Percentiles rank a stretch among this genome's conserved stretches.
phyloP scores from a whole-genome alignment of 2,888 invertebrate genomes.

The Chrysolina oricalcia region DNA sequence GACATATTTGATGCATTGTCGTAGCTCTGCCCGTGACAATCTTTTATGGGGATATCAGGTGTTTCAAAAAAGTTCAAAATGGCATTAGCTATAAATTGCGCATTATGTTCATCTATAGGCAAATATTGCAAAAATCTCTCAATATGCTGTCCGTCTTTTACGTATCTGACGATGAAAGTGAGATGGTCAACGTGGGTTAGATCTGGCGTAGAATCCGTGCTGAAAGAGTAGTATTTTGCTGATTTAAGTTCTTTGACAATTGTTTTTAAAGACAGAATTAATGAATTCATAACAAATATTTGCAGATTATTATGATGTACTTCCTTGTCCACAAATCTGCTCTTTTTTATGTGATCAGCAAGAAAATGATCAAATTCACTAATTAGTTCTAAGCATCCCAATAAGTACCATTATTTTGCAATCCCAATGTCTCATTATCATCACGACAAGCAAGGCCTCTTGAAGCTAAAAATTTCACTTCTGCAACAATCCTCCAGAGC shows the following conservation, averaged over 20 bases:
- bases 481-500: no score
- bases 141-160: no score
- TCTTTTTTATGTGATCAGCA: no score
- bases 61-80: slow-evolving; percentile 36
- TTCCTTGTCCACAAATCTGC: no score
- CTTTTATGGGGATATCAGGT: slow-evolving; percentile 39
- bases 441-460: no score
- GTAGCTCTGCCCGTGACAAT: slow-evolving; percentile 41
- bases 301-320: no score
- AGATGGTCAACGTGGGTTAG: neutral
- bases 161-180: neutral
- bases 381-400: no score
- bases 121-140: no score
- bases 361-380: no score
- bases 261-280: neutral
- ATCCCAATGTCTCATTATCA: no score
- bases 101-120: slow-evolving; percentile 60
- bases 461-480: neutral
- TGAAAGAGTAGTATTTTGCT: neutral
- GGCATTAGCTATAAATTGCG: slow-evolving; percentile 55
- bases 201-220: neutral
- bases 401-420: no score
- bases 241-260: neutral
- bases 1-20: slow-evolving; percentile 43
- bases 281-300: no score